Base-by-base conservation (phyloP, 1,140 invertebrate species). In the Sitophilus oryzae region DNA sequence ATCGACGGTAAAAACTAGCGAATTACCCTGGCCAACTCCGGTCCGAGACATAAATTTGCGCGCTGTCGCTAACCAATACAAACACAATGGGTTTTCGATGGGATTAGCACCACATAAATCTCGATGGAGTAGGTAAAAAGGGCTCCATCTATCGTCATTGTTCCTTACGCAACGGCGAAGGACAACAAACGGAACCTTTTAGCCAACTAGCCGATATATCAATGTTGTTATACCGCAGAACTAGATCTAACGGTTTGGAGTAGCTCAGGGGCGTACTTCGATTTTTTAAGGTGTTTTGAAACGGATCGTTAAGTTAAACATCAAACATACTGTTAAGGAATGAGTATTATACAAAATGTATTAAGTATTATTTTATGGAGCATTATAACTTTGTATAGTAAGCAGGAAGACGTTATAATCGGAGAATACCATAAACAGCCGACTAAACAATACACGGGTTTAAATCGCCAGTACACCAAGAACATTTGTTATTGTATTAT, bases 21-120 rank as follows among this genome's bases (percentile, higher is more conserved):
- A 42, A 42, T 42, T 35, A 50, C 9, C 36, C 6, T 14, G 21
- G 8, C 44, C 23, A 41, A n/a, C n/a, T n/a, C n/a, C n/a, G n/a
- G n/a, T n/a, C n/a, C 25, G 11, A 30, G 5, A 52, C 40, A 52
- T 52, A 52, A 52, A 52, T 52, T 44, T 20, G 23, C 14, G 18
- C 18, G 10, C 34, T 44, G 50, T 52, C 50, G 40, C 40, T 52
- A 52, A 44, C 50, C 50, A 52, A 52, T 52, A 35, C 30, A 52
- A 52, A 52, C 50, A 52, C 50, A 52, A 52, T 52, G 50, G 50
- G 50, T 20, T 52, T 43, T 52, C 41, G 30, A 52, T 44, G 40
- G 49, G 41, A 43, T 50, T 34, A 52, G 34, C 50, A 44, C 41
- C 34, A 36, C 16, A 44, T 52, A 52, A 52, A 52, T 52, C 50